These are phyloP conservation scores for Sphecodes monilicornis DNA, from an alignment of 2,888 invertebrate species.

Conservation along the genomic window DNA sequence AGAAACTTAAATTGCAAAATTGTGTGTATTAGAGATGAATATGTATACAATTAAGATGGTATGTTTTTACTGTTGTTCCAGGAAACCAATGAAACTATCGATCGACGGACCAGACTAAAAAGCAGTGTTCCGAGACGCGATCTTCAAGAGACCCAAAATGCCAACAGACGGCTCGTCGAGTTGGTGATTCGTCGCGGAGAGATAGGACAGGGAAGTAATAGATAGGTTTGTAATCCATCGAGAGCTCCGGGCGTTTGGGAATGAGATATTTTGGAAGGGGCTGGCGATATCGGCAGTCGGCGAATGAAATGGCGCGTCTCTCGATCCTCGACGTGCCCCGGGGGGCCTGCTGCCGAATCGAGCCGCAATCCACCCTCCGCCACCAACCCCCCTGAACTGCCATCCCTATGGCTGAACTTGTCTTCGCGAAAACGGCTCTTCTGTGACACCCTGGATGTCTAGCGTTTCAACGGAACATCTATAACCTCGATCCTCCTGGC, in stretches of 20 bases:
- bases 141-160: constrained; percentile 50
- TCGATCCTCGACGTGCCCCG: constrained; percentile 81
- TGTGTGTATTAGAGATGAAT: no score
- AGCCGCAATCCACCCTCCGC: constrained; percentile 74
- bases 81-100: background rate
- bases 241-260: constrained; percentile 83
- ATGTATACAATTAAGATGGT: no score
- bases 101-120: constrained; percentile 28
- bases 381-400: constrained; percentile 35
- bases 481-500: background rate
- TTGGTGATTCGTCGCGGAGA: constrained; percentile 62
- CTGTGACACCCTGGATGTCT: constrained; percentile 63
- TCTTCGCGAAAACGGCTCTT: constrained; percentile 71
- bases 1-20: no score
- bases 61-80: background rate
- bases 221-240: constrained; percentile 85
- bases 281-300: constrained; percentile 84
- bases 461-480: constrained; percentile 38
- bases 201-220: constrained; percentile 83
- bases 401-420: constrained; percentile 67
- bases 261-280: constrained; percentile 84
- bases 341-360: constrained; percentile 81
- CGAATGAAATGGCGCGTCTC: constrained; percentile 83
- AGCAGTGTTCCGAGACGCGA: constrained; percentile 40
- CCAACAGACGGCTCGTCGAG: constrained; percentile 66